These are phyloP conservation scores for Cromileptes altivelis DNA, from an alignment of 2,113 vertebrate genomes.

Conservation along the genomic window DNA sequence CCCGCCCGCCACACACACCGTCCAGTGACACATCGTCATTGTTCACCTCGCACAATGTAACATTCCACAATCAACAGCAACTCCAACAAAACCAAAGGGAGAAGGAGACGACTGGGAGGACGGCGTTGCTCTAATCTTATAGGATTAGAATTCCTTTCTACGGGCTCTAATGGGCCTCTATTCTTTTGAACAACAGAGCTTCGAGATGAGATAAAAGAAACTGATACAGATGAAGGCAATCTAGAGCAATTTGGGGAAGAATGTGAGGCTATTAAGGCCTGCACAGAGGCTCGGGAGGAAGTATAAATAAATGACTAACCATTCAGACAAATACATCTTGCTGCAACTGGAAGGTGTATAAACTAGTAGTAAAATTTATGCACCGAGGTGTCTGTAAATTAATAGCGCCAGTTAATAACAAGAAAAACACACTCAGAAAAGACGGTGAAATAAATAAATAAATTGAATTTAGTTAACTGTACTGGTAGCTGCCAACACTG, in stretches of 20 bases:
- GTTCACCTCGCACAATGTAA: constrained; percentile 58
- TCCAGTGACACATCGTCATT: constrained; percentile 41
- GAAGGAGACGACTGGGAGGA: constrained; percentile 49
- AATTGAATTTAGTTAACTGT: not conserved
- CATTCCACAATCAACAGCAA: constrained; percentile 62
- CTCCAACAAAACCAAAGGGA: constrained; percentile 41
- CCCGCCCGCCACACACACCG: not conserved
- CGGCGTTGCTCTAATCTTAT: constrained; percentile 50
- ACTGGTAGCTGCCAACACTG: not conserved
- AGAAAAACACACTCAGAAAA: not conserved
- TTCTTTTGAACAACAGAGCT: constrained; percentile 68
- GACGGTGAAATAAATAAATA: too few species aligned
- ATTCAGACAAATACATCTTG: constrained; percentile 37
- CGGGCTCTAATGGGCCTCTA: constrained; percentile 42
- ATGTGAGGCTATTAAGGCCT: constrained; percentile 57
- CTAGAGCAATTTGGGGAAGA: constrained; percentile 63
- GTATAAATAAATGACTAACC: constrained; percentile 49
- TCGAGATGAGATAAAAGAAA: constrained; percentile 46
- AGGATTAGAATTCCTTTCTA: constrained; percentile 67
- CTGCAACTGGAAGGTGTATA: constrained; percentile 34
- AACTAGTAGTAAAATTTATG: constrained; percentile 22
- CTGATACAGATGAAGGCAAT: constrained; percentile 59
- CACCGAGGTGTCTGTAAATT: not conserved
- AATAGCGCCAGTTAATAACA: not conserved
- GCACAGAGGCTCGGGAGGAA: constrained; percentile 48